phyloP scores from a whole-genome alignment of 2,888 invertebrate genomes.

The Argyresthia goedartella region DNA sequence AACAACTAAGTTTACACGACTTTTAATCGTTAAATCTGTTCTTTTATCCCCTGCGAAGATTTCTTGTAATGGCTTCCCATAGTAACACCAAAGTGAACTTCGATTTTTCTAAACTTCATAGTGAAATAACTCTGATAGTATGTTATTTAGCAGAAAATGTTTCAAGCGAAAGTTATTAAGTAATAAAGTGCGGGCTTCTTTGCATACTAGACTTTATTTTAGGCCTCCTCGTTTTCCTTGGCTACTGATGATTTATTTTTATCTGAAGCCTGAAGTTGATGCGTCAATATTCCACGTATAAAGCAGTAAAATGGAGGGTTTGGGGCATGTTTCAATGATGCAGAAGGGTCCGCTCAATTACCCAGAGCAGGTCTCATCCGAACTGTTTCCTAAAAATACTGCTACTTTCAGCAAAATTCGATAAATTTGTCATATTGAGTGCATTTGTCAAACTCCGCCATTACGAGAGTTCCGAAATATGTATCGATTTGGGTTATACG shows the following conservation, averaged over 20 bases:
- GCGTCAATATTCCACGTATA: slow-evolving; percentile 31
- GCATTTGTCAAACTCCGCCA: slow-evolving; percentile 16
- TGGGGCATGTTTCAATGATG: slow-evolving; percentile 12
- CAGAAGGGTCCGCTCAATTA: slow-evolving; percentile 25
- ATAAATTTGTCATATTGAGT: slow-evolving; percentile 10
- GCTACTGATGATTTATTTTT: slow-evolving; percentile 48
- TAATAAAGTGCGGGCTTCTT: slow-evolving; percentile 48
- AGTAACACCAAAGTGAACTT: slow-evolving; percentile 42
- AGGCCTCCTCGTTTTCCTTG: slow-evolving; percentile 23
- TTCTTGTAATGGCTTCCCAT: slow-evolving; percentile 66
- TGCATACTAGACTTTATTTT: slow-evolving; percentile 36
- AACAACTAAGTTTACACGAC: not conserved
- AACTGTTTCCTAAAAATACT: slow-evolving; percentile 22
- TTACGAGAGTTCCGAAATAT: slow-evolving; percentile 23
- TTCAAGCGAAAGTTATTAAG: slow-evolving; percentile 58
- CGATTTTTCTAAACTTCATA: slow-evolving; percentile 25
- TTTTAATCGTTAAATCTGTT: not conserved
- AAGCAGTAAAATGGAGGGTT: slow-evolving; percentile 23
- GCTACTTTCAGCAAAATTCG: slow-evolving; percentile 12
- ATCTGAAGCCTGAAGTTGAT: slow-evolving; percentile 24
- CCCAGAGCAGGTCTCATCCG: slow-evolving; percentile 26
- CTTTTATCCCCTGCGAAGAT: not conserved
- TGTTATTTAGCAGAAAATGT: slow-evolving; percentile 38
- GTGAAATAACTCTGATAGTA: slow-evolving; percentile 69
- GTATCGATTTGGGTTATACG: slow-evolving; percentile 11